Base-by-base conservation (phyloP, 53 echinoderm and acorn worm genomes). In the Holothuria scabra region DNA sequence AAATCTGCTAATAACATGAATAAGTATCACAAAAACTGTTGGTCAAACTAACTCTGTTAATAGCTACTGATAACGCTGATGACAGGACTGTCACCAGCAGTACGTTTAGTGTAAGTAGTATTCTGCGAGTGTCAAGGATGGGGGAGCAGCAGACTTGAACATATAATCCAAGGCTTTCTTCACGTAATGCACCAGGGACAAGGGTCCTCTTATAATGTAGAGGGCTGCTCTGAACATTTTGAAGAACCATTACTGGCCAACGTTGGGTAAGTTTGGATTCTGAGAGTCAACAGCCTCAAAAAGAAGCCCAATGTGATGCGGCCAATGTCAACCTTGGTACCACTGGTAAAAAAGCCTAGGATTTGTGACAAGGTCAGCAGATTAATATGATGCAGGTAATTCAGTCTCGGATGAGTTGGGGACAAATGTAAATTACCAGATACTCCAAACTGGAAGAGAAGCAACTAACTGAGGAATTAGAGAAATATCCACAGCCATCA, bases 401-500 rank as follows among this genome's bases (percentile, higher is more conserved):
- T 28, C 70, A 70, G 32, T 70, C 12, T 38, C 70, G 5, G 70
- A 70, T 18, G 70, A 38, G 20, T 70, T 70, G 41, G 70, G 38
- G 14, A 18, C 70, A 33, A 70, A 38, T 70, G 70, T 70, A 32
- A 68, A 35, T 68, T 68, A 35, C 37, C 69, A 28, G 12, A 68
- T 68, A 32, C 28, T 70, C 70, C 14, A 70, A 70, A 38, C 41
- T 70, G 70, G 31, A 70, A 38, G 70, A 70, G 41, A 30, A 70
- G 70, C 34, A 70, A 4, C 21, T 32, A 70, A 70, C 34, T 70
- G 70, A 70, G 5, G 18, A 0, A 7, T 70, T 70, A 35, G 70
- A 70, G 38, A 70, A 70, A 38, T 70, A 70, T 70, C 70, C 70
- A 33, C 34, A 20, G 41, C 70, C 70, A 18, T 70, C 70, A 8